Conservation (phyloP, 2,113 vertebrate genomes). For the Hippolais icterina region DNA sequence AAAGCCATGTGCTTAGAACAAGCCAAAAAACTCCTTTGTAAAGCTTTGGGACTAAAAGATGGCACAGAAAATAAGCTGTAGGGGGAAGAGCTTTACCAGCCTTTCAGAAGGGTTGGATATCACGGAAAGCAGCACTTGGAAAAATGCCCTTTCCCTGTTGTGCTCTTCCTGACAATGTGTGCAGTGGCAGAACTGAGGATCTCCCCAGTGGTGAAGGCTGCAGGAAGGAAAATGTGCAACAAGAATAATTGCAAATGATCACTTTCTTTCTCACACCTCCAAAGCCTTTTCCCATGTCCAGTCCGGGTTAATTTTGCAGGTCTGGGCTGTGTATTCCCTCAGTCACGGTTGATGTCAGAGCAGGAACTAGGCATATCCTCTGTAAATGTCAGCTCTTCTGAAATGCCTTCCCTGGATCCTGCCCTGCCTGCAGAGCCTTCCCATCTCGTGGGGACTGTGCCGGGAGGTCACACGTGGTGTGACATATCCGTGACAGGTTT, state of each 20-base stretch:
- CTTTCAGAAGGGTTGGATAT: neutral
- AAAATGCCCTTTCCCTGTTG: neutral
- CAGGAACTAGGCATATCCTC: neutral
- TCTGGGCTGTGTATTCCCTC: neutral
- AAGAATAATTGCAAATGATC: neutral
- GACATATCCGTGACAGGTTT: rapidly evolving
- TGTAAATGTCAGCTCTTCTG: neutral
- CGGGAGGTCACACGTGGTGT: rapidly evolving
- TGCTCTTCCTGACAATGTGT: neutral
- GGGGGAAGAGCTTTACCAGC: neutral
- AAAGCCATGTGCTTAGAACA: neutral
- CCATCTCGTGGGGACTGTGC: rapidly evolving
- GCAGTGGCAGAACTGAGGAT: neutral
- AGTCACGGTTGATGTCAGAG: rapidly evolving
- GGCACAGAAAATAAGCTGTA: neutral
- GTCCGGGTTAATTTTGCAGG: neutral
- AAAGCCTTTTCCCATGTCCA: neutral
- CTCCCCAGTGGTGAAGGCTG: neutral
- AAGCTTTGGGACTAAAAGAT: neutral
- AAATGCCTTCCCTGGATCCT: neutral
- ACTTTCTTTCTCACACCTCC: neutral
- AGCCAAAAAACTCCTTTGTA: neutral
- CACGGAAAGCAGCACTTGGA: neutral
- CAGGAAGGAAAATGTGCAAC: neutral
- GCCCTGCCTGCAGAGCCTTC: neutral